phyloP scores from a whole-genome alignment of 2,888 invertebrate genomes.

The Spodoptera exigua region DNA sequence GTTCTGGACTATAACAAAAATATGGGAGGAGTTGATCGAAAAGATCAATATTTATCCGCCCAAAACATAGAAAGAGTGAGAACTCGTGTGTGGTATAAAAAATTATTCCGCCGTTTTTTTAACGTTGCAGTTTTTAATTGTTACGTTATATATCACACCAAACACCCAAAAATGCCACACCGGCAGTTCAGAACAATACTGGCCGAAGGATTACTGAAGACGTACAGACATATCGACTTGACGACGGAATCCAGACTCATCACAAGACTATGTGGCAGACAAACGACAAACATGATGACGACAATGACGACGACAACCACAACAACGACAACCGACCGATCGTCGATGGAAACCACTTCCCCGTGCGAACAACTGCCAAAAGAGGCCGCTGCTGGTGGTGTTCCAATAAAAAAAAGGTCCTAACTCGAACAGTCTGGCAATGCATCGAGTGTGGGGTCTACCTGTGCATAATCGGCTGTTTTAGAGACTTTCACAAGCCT shows the following conservation, averaged over 20 bases:
- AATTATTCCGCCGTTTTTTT: neutral
- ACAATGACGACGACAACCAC: slow-evolving; percentile 7
- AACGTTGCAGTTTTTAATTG: too few relatives aligned
- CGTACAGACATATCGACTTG: slow-evolving; percentile 20
- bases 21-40: slow-evolving; percentile 1
- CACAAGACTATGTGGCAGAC: slow-evolving; percentile 7
- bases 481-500: slow-evolving; percentile 5
- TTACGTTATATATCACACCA: too few relatives aligned
- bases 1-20: slow-evolving; percentile 29
- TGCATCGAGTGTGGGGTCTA: slow-evolving; percentile 12
- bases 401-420: slow-evolving; percentile 6
- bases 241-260: slow-evolving; percentile 24
- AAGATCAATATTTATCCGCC: slow-evolving; percentile 9
- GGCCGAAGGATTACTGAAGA: slow-evolving; percentile 15
- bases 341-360: slow-evolving; percentile 14
- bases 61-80: slow-evolving; percentile 5
- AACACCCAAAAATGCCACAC: slow-evolving; percentile 17
- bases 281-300: slow-evolving; percentile 6
- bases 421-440: slow-evolving; percentile 13
- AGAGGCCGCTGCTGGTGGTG: slow-evolving; percentile 15
- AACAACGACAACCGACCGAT: slow-evolving; percentile 10
- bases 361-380: slow-evolving; percentile 5
- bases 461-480: slow-evolving; percentile 15
- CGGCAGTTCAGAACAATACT: slow-evolving; percentile 22
- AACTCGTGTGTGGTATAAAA: slow-evolving; percentile 6